Percentiles rank a stretch among this genome's conserved stretches.
Conservation (phyloP, 2,113 vertebrate species). For the Muntiacus muntjak region DNA sequence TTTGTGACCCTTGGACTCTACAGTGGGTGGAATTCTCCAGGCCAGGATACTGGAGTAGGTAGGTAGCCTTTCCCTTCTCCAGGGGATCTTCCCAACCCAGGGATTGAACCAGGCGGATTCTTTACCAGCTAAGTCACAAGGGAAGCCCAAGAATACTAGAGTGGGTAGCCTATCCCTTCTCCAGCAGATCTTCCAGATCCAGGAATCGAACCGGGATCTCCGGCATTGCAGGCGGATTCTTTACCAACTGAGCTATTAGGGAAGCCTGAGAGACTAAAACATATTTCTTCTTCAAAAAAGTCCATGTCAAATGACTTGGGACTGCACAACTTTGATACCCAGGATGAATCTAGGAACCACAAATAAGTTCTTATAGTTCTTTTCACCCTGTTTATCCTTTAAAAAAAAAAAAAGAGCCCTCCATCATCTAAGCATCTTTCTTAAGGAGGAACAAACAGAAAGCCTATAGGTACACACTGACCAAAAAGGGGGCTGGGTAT, state of each 20-base stretch:
- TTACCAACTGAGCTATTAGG: background rate
- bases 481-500: background rate
- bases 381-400: background rate
- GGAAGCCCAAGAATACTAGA: background rate
- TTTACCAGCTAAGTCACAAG: background rate
- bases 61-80: background rate
- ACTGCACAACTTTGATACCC: background rate
- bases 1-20: background rate
- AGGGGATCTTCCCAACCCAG: background rate
- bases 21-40: background rate
- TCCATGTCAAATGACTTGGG: background rate
- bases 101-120: background rate
- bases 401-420: background rate
- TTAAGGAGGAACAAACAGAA: background rate
- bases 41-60: background rate
- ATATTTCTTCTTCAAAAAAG: background rate
- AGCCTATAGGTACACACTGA: background rate
- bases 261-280: background rate
- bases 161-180: background rate
- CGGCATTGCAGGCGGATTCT: background rate
- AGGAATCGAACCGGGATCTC: background rate
- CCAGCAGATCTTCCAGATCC: background rate
- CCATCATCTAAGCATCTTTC: background rate
- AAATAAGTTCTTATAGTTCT: background rate
- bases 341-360: background rate